Evolutionary conservation across 2,888 invertebrate species (phyloP), one percentile per base, ranked within the genome.

Genomic region (Hirtodrosophila duncani): DNA sequence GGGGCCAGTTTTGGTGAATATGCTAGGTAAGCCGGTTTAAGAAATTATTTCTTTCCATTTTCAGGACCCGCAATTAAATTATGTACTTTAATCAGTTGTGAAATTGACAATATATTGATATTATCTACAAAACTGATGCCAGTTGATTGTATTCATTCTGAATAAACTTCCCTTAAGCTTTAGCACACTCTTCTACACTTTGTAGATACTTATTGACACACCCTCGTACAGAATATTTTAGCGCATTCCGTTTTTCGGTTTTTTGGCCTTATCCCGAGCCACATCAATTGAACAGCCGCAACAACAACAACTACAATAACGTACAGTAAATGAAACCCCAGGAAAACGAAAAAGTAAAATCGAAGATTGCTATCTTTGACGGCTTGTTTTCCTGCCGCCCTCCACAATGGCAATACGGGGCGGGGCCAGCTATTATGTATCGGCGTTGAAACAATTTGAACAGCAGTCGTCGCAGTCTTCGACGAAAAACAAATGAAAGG

Each of bases 321-420:
- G 11, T n/a, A 11, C 37, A 74, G 72, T 77, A 75, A 74, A 74
- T 79, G 69, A 79, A 74, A 68, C 63, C 60, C 62, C 53, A 30
- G 50, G 48, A 52, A 65, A 63, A 60, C 49, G 49, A 24, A 26
- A 60, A 68, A 63, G 44, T 56, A 63, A 81, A 84, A 84, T 83
- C 77, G 82, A 84, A 84, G 84, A 84, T 84, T 84, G 75, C 78
- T 84, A 84, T 84, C 84, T 83, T 83, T 79, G 77, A 81, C 71
- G 81, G 80, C 75, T 81, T 65, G 77, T 75, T 70, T 70, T 67
- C 64, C 68, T 71, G 67, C 67, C 69, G 41, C 31, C 31, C 38
- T 23, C 17, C 21, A 23, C 21, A 14, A 9, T 9, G 24, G 7
- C 42, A 7, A 7, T 20, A 21, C 20, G 53, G 64, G 80, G 77